Base-by-base conservation (phyloP, 2,888 invertebrate genomes). In the Blastobasis lacticolella region DNA sequence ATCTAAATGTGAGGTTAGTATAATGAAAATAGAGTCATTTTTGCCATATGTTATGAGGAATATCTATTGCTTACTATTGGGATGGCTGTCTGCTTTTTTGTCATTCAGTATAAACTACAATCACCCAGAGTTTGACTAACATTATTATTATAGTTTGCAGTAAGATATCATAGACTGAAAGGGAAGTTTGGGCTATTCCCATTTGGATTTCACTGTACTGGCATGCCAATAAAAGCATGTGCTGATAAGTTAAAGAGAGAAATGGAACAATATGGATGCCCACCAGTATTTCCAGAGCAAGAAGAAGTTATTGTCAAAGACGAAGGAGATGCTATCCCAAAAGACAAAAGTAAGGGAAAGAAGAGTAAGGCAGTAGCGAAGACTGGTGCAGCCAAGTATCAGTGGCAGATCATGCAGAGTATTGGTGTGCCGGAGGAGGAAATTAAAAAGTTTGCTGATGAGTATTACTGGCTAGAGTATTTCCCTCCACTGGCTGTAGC, bases 171-270 rank as follows among this genome's bases (percentile, higher is more conserved):
- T 59, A 92, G 98, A n/a, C 81, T 99, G 49, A 93, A 95, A 78
- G 99, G 99, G 0, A 96, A 95, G 73, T 91, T 91, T 66, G 95
- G 95, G 8, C 89, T 99, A 6, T 99, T 98, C 82, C 99, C 99
- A 9, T 99, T 99, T 86, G 99, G 97, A 4, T 95, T 99, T 65
- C 99, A 99, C 80, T 98, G 98, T 73, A 99, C 99, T 36, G 99
- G 99, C 46, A 99, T 99, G 99, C 99, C 99, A 0, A 99, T 99
- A 55, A 99, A 98, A 84, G 98, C 99, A 0, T 98, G 98, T 88
- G 96, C 99, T 9, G 99, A 99, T 79, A 99, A 99, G 78, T 81
- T 99, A 45, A 96, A 95, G 70, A 89, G 97, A 54, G 99, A 99
- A 88, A 94, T 99, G 84, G 94, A 95, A 72, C 81, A 92, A 6